These are phyloP conservation scores for Nomada fucata DNA, from an alignment of 2,888 invertebrate genomes.

Conservation along the genomic window DNA sequence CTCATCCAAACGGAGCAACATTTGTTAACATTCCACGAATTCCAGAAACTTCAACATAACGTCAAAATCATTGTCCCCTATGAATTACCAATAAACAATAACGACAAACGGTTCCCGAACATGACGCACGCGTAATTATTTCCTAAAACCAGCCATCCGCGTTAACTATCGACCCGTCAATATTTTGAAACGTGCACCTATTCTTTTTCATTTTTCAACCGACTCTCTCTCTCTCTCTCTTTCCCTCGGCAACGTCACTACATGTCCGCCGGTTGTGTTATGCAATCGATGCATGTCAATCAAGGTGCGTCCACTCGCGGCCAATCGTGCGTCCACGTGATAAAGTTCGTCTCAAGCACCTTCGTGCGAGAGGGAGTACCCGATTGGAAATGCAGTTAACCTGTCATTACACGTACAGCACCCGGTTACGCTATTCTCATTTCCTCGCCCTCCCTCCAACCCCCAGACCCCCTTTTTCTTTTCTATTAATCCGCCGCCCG, in stretches of 20 bases:
- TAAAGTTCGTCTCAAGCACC: slow-evolving; percentile 39
- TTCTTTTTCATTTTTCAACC: neutral
- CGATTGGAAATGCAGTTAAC: slow-evolving; percentile 67
- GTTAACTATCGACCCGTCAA: neutral
- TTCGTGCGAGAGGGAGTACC: slow-evolving; percentile 34
- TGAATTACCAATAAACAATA: too few relatives aligned
- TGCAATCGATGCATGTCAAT: slow-evolving; percentile 62
- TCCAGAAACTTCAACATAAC: too few relatives aligned
- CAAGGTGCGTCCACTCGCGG: slow-evolving; percentile 34
- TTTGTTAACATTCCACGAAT: too few relatives aligned
- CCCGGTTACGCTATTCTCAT: slow-evolving; percentile 72
- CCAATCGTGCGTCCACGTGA: slow-evolving; percentile 20
- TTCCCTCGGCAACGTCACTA: slow-evolving; percentile 8
- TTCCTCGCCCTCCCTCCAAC: neutral
- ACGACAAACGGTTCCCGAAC: too few relatives aligned
- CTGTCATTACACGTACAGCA: slow-evolving; percentile 70
- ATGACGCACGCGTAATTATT: too few relatives aligned
- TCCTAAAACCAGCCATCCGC: too few relatives aligned
- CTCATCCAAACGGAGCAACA: too few relatives aligned
- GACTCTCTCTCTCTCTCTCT: slow-evolving; percentile 10
- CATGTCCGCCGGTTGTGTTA: slow-evolving; percentile 38
- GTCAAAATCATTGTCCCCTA: too few relatives aligned
- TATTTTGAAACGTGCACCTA: neutral
- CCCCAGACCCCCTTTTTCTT: neutral
- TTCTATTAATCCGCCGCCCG: neutral